Conservation (phyloP, 2,113 vertebrate genomes). For the Muntiacus muntjak region DNA sequence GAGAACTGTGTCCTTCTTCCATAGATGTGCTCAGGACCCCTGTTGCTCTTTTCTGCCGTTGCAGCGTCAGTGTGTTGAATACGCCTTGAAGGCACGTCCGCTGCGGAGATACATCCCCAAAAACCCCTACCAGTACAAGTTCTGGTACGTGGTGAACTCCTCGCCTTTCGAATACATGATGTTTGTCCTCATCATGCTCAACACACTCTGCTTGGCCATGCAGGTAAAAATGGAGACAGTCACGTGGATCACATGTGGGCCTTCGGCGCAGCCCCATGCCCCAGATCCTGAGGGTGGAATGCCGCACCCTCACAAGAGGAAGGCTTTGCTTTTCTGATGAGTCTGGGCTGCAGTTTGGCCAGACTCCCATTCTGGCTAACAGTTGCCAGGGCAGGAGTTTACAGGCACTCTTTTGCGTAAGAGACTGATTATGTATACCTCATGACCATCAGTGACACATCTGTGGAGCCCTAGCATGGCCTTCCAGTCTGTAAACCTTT, state of each 20-base stretch:
- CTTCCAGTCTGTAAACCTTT: not conserved
- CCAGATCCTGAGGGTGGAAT: not conserved
- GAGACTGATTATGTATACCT: not conserved
- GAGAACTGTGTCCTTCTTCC: not conserved
- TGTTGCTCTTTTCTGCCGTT: conserved; percentile 61
- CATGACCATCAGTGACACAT: not conserved
- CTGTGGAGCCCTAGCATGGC: not conserved
- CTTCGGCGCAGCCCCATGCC: not conserved
- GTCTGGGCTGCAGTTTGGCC: not conserved
- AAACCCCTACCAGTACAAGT: conserved; percentile 99
- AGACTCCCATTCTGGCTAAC: not conserved
- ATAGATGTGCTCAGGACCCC: not conserved
- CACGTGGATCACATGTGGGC: not conserved
- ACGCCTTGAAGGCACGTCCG: conserved; percentile 95
- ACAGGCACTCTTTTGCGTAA: not conserved
- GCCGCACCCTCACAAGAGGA: not conserved
- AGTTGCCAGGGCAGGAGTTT: not conserved
- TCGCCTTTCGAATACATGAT: conserved; percentile 99
- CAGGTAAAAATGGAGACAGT: conserved; percentile 87
- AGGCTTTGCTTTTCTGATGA: not conserved
- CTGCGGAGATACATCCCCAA: conserved; percentile 97
- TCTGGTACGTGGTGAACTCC: conserved; percentile 99
- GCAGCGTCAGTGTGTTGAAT: conserved; percentile 99
- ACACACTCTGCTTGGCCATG: conserved; percentile 98
- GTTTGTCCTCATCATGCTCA: conserved; percentile 99